Evolutionary conservation across 2,113 vertebrate genomes (phyloP).

Genomic region (Tretioscincus oriximinensis): DNA sequence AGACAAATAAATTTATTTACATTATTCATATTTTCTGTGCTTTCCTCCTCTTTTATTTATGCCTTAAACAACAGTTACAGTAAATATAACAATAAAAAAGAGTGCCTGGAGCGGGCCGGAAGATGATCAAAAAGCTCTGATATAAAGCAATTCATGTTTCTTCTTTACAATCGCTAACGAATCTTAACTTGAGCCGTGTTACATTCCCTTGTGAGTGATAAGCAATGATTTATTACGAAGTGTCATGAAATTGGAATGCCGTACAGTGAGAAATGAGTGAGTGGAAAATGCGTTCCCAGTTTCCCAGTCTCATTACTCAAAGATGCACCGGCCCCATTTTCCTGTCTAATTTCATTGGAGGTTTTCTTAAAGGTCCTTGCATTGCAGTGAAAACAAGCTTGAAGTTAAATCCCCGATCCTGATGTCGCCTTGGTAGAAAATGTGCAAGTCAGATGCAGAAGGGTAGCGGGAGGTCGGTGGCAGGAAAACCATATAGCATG

Average conservation of each 20-base stretch:
- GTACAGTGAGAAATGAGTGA: slow-evolving; percentile 74
- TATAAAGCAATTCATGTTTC: slow-evolving; percentile 74
- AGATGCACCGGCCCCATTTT: slow-evolving; percentile 68
- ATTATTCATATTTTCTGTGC: slow-evolving; percentile 68
- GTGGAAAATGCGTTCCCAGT: slow-evolving; percentile 75
- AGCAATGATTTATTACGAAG: slow-evolving; percentile 78
- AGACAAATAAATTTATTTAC: slow-evolving; percentile 74
- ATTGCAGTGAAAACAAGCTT: slow-evolving; percentile 30
- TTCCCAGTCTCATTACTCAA: slow-evolving; percentile 79
- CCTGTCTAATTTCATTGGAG: slow-evolving; percentile 69
- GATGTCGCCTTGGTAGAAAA: neutral
- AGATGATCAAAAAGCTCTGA: slow-evolving; percentile 70
- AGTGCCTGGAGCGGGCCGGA: slow-evolving; percentile 63
- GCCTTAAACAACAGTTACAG: slow-evolving; percentile 72
- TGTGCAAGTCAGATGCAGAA: neutral
- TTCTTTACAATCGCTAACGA: slow-evolving; percentile 77
- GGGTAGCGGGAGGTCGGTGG: neutral
- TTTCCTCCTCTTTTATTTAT: slow-evolving; percentile 73
- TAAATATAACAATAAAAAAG: slow-evolving; percentile 72
- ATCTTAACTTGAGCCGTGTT: slow-evolving; percentile 78
- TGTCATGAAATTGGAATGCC: slow-evolving; percentile 77
- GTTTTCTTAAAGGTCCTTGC: slow-evolving; percentile 31
- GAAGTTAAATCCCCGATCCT: slow-evolving; percentile 19
- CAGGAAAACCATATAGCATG: neutral
- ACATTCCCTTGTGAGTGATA: slow-evolving; percentile 78